These are phyloP conservation scores for Ophion ventricosus DNA, from an alignment of 2,888 invertebrate genomes.

Conservation along the genomic window DNA sequence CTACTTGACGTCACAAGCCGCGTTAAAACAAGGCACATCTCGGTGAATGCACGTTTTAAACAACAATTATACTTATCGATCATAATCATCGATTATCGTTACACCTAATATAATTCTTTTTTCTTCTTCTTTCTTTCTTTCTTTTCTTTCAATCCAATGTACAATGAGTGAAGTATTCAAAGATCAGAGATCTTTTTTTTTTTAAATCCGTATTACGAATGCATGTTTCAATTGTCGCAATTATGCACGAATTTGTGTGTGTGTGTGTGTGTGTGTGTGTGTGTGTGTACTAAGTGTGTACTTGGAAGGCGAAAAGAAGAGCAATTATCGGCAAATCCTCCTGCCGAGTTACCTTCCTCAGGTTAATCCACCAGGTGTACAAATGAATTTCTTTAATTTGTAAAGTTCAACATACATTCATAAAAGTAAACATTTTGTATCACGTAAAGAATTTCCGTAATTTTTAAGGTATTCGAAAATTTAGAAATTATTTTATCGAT, in stretches of 20 bases:
- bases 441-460: background rate
- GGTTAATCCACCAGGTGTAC: constrained; percentile 2
- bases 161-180: constrained; percentile 19
- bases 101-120: background rate
- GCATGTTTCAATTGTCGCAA: background rate
- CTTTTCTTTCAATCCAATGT: constrained; percentile 3
- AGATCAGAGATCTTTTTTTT: constrained; percentile 25
- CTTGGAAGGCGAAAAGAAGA: constrained; percentile 61
- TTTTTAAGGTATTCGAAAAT: background rate
- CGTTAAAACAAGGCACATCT: constrained; percentile 83
- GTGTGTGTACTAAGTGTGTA: background rate
- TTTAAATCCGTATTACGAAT: constrained; percentile 16
- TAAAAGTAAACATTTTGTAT: background rate
- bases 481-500: background rate
- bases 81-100: constrained; percentile 10
- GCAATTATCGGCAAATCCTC: constrained; percentile 43
- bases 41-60: constrained; percentile 80
- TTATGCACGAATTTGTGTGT: background rate
- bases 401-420: background rate
- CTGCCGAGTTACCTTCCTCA: background rate
- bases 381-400: background rate
- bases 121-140: constrained; percentile 16
- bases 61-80: constrained; percentile 23
- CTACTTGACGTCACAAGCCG: constrained; percentile 83
- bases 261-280: background rate